A percentile compares a stretch with the other conserved stretches of the same genome.
Conservation (phyloP, 2,797 vertebrate genomes). For the Avahi laniger region DNA sequence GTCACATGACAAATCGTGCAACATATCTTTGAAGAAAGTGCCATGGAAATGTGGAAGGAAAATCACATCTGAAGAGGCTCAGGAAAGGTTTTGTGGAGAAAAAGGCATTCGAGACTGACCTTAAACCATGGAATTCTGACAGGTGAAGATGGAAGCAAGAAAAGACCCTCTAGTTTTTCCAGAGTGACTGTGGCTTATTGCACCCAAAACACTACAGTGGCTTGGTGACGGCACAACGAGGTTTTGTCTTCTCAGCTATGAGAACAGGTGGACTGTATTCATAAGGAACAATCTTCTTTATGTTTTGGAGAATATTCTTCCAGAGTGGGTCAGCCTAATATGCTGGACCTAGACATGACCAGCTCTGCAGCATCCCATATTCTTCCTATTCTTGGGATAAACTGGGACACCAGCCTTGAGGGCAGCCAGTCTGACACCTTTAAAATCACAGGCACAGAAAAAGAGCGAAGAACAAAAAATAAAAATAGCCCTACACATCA, state of each 20-base stretch:
- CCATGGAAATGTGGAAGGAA: not conserved
- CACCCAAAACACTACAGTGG: not conserved
- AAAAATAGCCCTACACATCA: slow-evolving; percentile 72
- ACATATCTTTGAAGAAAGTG: not conserved
- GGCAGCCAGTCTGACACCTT: slow-evolving; percentile 77
- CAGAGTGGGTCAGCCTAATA: slow-evolving; percentile 27
- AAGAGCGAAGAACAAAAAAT: slow-evolving; percentile 65
- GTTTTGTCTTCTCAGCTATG: slow-evolving; percentile 11
- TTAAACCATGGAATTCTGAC: slow-evolving; percentile 5
- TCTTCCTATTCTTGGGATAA: slow-evolving; percentile 72
- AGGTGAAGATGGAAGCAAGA: not conserved
- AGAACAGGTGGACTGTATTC: not conserved
- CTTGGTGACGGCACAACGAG: not conserved
- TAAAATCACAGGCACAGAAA: slow-evolving; percentile 75
- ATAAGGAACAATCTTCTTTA: slow-evolving; percentile 26
- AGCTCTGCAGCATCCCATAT: not conserved
- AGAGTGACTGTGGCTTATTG: not conserved
- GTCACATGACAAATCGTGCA: not conserved
- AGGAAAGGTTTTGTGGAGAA: not conserved
- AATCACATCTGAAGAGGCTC: not conserved
- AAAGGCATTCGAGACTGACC: not conserved
- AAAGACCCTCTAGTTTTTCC: not conserved
- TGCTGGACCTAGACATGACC: slow-evolving; percentile 6
- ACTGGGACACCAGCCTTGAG: slow-evolving; percentile 60
- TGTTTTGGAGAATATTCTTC: slow-evolving; percentile 17